A percentile compares a stretch with the other conserved stretches of the same genome.
Evolutionary conservation across 2,113 vertebrate genomes (phyloP).

Genomic region (Erythrocercus mccallii): DNA sequence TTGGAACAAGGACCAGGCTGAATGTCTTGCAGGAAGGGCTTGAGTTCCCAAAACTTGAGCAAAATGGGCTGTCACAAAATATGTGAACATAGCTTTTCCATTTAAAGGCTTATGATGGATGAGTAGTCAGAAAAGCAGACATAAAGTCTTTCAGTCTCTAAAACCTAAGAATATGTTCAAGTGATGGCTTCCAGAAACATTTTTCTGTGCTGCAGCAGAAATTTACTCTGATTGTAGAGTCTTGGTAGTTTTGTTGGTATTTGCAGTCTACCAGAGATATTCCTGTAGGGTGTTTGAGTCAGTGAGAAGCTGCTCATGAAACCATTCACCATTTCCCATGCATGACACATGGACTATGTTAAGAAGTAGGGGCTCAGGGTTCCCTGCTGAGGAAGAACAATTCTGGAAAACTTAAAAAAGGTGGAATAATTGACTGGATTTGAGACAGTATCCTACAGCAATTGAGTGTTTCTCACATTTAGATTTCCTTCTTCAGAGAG

Average conservation of each 20-base stretch:
- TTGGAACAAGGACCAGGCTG: neutral
- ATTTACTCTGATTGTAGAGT: neutral
- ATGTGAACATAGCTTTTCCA: neutral
- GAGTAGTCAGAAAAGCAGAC: neutral
- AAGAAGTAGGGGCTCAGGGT: neutral
- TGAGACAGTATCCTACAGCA: neutral
- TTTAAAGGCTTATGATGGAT: neutral
- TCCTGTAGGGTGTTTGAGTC: neutral
- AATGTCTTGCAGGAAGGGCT: neutral
- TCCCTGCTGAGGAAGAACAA: neutral
- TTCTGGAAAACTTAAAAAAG: neutral
- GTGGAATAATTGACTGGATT: neutral
- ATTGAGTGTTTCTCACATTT: neutral
- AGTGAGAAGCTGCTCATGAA: neutral
- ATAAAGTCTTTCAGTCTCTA: neutral
- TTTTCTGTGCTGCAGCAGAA: neutral
- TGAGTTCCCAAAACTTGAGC: neutral
- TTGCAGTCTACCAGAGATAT: neutral
- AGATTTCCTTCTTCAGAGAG: neutral
- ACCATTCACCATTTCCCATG: neutral
- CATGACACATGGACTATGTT: accelerated
- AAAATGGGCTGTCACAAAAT: neutral
- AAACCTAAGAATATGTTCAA: neutral
- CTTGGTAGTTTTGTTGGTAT: neutral
- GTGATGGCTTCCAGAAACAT: neutral